Conservation (phyloP, 2,113 vertebrate genomes). For the Motacilla tschutschensis region DNA sequence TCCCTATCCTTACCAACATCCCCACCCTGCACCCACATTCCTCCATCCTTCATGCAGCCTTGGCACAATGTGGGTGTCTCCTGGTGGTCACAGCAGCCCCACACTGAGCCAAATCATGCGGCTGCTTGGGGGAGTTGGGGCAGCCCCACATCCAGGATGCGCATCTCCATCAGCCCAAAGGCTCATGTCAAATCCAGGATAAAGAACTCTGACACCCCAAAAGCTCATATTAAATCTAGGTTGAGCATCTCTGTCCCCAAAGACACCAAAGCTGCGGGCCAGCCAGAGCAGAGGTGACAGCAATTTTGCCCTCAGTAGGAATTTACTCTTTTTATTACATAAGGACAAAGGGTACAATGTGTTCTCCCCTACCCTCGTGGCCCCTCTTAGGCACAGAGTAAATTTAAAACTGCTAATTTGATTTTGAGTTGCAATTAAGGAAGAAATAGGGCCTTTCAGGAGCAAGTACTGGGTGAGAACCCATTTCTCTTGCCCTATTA, state of each 20-base stretch:
- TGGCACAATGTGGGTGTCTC: neutral
- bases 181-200: neutral
- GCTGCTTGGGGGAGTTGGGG: neutral
- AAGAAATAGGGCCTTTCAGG: slow-evolving; percentile 27
- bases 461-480: neutral
- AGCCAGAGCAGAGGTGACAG: neutral
- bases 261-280: accelerated
- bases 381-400: slow-evolving; percentile 25
- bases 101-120: accelerated
- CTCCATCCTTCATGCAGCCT: neutral
- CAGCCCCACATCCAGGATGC: neutral
- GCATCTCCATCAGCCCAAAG: neutral
- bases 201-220: too few species aligned
- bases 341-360: neutral
- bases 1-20: neutral
- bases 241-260: neutral
- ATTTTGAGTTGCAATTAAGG: slow-evolving; percentile 43
- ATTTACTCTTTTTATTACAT: slow-evolving; percentile 11
- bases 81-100: too few species aligned
- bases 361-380: neutral
- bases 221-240: neutral
- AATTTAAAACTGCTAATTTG: slow-evolving; percentile 51
- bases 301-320: neutral
- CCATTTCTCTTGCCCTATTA: slow-evolving; percentile 24
- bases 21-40: too few species aligned